Evolutionary conservation across 2,113 vertebrate species (phyloP).

Genomic region (Sceloporus undulatus): DNA sequence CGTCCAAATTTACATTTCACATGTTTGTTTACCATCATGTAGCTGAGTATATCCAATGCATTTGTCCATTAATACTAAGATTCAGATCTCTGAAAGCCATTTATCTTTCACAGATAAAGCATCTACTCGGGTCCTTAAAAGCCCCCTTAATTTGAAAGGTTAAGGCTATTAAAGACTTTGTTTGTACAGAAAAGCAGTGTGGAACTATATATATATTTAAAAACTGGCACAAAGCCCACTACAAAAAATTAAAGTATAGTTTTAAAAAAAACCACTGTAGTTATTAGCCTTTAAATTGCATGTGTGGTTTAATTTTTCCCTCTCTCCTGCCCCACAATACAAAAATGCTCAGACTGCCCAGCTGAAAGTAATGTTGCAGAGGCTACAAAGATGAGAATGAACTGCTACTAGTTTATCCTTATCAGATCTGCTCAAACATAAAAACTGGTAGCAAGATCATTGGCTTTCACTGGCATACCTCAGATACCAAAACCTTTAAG

Average conservation of each 20-base stretch:
- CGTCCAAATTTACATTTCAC: background rate
- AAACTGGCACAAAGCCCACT: background rate
- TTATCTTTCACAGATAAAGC: slow-evolving; percentile 3
- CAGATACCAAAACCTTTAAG: background rate
- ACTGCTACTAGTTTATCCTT: background rate
- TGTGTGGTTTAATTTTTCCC: background rate
- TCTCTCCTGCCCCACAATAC: background rate
- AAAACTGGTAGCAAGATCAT: background rate
- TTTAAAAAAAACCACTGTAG: background rate
- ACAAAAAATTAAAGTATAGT: background rate
- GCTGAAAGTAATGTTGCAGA: background rate
- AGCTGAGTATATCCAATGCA: background rate
- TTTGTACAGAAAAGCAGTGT: background rate
- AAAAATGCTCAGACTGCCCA: background rate
- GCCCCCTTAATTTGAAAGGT: background rate
- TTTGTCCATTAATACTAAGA: background rate
- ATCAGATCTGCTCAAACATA: background rate
- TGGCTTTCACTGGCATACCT: background rate
- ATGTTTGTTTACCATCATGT: background rate
- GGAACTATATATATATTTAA: background rate
- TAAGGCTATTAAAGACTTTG: background rate
- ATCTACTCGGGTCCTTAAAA: slow-evolving; percentile 7
- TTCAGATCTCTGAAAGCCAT: background rate
- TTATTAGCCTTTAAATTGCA: background rate
- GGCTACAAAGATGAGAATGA: background rate